These are phyloP conservation scores for Morone saxatilis DNA, from an alignment of 2,113 vertebrate genomes.

Conservation along the genomic window DNA sequence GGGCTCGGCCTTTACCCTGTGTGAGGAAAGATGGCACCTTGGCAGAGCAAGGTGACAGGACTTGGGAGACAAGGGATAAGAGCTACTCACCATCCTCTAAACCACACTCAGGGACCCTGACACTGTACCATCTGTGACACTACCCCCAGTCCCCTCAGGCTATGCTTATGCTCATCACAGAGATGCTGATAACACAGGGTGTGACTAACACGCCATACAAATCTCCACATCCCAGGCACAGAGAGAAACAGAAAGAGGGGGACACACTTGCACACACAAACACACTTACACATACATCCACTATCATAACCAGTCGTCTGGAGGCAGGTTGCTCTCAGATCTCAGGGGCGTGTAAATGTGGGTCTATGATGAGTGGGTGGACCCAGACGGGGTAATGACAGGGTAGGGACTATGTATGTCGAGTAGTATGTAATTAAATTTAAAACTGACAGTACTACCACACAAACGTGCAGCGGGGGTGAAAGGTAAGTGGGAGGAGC, in stretches of 20 bases:
- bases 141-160: slow-evolving; percentile 76
- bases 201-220: slow-evolving; percentile 84
- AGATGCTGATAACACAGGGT: slow-evolving; percentile 85
- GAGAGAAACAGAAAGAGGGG: slow-evolving; percentile 63
- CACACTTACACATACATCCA: slow-evolving; percentile 60
- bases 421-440: slow-evolving; percentile 80
- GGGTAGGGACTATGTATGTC: slow-evolving; percentile 75
- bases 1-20: slow-evolving; percentile 63
- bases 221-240: slow-evolving; percentile 83
- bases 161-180: slow-evolving; percentile 84
- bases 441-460: slow-evolving; percentile 78
- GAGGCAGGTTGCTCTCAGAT: slow-evolving; percentile 57
- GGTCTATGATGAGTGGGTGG: slow-evolving; percentile 77
- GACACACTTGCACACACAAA: slow-evolving; percentile 52
- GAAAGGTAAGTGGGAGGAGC: slow-evolving; percentile 77
- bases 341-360: slow-evolving; percentile 62
- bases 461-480: slow-evolving; percentile 62
- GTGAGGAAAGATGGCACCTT: slow-evolving; percentile 72
- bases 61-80: slow-evolving; percentile 63
- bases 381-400: slow-evolving; percentile 79
- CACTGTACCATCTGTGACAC: slow-evolving; percentile 83
- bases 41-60: slow-evolving; percentile 68
- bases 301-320: slow-evolving; percentile 64
- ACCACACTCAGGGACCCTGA: slow-evolving; percentile 72
- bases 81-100: slow-evolving; percentile 62